Evolutionary conservation across 1,140 invertebrate species (phyloP).

Genomic region (Heliconius himera): DNA sequence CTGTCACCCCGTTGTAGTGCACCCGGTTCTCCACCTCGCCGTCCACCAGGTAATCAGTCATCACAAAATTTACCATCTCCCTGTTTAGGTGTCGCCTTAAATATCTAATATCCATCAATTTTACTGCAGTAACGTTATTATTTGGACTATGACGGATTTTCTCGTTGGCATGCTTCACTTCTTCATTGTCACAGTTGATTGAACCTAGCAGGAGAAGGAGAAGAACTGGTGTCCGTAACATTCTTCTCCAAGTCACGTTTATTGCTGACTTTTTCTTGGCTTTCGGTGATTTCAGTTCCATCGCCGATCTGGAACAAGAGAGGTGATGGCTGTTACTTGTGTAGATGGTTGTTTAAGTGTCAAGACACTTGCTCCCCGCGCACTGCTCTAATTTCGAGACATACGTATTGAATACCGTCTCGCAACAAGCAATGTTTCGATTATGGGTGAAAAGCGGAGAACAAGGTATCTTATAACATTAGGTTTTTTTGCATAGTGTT

Average conservation of each 20-base stretch:
- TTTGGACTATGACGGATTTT: conserved; percentile 30
- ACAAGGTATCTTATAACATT: no score
- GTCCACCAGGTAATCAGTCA: conserved; percentile 82
- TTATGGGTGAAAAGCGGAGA: no score
- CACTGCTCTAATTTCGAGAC: no score
- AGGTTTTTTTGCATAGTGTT: no score
- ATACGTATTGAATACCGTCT: no score
- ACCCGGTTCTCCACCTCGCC: conserved; percentile 85
- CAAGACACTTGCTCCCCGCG: no score
- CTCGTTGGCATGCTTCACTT: conserved; percentile 40
- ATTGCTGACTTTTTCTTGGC: conserved; percentile 66
- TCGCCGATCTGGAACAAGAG: conserved; percentile 55
- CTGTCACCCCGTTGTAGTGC: conserved; percentile 83
- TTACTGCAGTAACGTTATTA: conserved; percentile 14
- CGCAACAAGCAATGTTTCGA: not conserved
- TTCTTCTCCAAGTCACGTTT: conserved; percentile 60
- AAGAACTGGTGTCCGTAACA: conserved; percentile 59
- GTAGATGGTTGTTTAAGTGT: no score
- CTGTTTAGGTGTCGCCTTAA: conserved; percentile 66
- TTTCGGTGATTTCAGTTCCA: conserved; percentile 72
- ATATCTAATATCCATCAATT: conserved; percentile 67
- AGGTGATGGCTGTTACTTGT: no score
- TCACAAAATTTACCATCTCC: conserved; percentile 82
- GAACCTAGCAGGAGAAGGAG: conserved; percentile 65
- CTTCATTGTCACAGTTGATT: conserved; percentile 62